Evolutionary conservation across 2,113 vertebrate genomes (phyloP).

Genomic region (Hydrolagus affinis): DNA sequence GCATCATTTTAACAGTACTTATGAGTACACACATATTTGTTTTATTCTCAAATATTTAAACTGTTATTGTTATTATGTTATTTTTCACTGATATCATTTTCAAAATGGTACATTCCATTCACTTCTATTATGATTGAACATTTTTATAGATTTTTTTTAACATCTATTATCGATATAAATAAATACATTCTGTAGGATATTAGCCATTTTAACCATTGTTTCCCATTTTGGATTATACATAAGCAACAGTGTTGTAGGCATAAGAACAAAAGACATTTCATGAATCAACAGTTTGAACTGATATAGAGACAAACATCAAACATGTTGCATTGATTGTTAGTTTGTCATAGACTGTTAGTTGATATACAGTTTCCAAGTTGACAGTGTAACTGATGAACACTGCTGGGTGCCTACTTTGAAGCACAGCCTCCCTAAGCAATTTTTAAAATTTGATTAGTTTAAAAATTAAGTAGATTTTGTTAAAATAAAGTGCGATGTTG

Average conservation of each 20-base stretch:
- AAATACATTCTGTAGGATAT: too few relatives aligned
- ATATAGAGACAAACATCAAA: neutral
- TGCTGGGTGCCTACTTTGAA: neutral
- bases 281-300: constrained; percentile 16
- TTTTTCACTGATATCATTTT: too few relatives aligned
- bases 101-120: too few relatives aligned
- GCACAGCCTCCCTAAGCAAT: neutral
- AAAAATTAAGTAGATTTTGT: neutral
- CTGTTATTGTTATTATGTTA: too few relatives aligned
- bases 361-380: neutral
- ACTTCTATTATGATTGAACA: too few relatives aligned
- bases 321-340: neutral
- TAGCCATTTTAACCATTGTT: too few relatives aligned
- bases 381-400: neutral
- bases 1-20: neutral
- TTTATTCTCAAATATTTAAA: neutral
- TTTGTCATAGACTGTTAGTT: neutral
- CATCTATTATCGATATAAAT: too few relatives aligned
- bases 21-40: neutral
- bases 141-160: too few relatives aligned
- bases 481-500: neutral
- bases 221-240: too few relatives aligned
- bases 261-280: neutral
- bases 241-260: too few relatives aligned
- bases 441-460: neutral